Evolutionary conservation across 2,113 vertebrate species (phyloP), one percentile per base, ranked within the genome.

Genomic region (Odobenus rosmarus): DNA sequence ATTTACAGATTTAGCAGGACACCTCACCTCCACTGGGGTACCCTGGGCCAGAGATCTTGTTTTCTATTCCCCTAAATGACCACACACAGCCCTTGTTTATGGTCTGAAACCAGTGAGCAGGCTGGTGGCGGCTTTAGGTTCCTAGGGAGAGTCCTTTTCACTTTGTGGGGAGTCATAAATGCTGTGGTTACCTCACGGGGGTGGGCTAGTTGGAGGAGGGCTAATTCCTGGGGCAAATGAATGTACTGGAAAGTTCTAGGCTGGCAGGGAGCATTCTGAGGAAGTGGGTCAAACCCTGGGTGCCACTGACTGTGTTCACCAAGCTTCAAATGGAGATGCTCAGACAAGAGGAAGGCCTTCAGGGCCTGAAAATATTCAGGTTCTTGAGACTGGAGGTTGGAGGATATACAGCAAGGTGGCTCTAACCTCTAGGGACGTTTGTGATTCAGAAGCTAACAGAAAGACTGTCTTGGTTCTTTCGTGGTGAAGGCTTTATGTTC

Each of bases 11-110:
- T 42, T 31, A 42, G 80, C 18, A 83, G 23, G 51, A n/a, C 18
- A 39, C 16, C 9, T 33, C 19, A 49, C 77, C 18, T 71, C 49
- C 21, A 36, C 7, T 64, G 5, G 23, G 39, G 39, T n/a, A 19
- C 57, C 39, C 1, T 2, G 10, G 53, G 28, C 79, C 55, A 90
- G 14, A 77, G 26, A 61, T 55, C 33, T 71, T 74, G 77, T 23
- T 94, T 94, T 84, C n/a, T 53, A 23, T 87, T 88, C 74, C 74
- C 46, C 31, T 36, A 72, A 92, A 84, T 46, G 61, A 93, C 55
- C 24, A 67, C 26, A 10, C 11, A 55, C 1, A 24, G 28, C 23
- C 36, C 28, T 19, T 64, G 16, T 24, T 82, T 33, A 57, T n/a
- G 21, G 18, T 81, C 53, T 42, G 21, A 12, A 84, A 64, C 26